A percentile compares a stretch with the other conserved stretches of the same genome.
Evolutionary conservation across 2,888 invertebrate species (phyloP).

Genomic region (Apodemia duryi): DNA sequence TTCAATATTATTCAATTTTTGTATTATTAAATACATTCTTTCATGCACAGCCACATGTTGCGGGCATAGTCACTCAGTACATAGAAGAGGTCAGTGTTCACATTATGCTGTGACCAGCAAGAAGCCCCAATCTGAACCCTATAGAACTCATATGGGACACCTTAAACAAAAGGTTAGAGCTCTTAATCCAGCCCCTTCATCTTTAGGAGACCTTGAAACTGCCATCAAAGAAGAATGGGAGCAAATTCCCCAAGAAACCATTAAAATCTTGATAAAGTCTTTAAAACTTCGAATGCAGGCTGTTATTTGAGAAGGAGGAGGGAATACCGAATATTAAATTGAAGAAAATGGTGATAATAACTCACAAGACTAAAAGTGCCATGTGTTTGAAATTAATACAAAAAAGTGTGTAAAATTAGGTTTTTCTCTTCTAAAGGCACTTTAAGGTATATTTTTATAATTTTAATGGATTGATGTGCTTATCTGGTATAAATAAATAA

Average conservation of each 20-base stretch:
- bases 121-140: conserved; percentile 2
- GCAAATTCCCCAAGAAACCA: not conserved
- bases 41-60: not conserved
- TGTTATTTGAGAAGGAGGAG: conserved; percentile 1
- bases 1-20: no score
- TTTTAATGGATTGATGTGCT: not conserved
- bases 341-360: not conserved
- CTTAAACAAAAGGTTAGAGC: conserved; percentile 14
- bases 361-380: not conserved
- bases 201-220: not conserved
- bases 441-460: not conserved
- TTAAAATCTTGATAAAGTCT: not conserved
- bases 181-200: conserved; percentile 5
- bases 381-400: not conserved
- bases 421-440: not conserved
- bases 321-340: conserved; percentile 4
- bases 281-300: not conserved
- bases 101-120: conserved; percentile 2
- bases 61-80: not conserved
- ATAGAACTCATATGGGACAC: conserved; percentile 14
- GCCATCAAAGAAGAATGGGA: conserved; percentile 6
- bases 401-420: not conserved
- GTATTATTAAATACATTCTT: no score
- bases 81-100: conserved; percentile 1
- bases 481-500: conserved; percentile 1